Evolutionary conservation across 2,888 invertebrate genomes (phyloP), one percentile per base, ranked within the genome.

Genomic region (Pachydiplax longipennis): DNA sequence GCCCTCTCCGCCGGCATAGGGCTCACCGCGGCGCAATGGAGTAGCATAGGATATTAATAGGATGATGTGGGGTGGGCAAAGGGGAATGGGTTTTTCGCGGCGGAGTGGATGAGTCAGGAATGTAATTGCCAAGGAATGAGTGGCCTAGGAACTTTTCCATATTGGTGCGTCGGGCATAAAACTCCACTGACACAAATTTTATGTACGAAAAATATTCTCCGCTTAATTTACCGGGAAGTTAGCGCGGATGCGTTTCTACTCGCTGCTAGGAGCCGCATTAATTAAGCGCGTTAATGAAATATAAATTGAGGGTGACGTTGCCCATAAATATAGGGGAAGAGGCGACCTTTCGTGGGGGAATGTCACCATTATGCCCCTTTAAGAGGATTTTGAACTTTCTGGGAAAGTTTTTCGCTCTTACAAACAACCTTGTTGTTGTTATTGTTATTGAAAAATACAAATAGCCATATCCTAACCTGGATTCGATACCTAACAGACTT

Each of bases 131-230:
- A 31, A 22, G 31, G 25, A 73, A 73, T 73, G 73, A 73, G 73
- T 31, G 15, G 73, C 25, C 73, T 73, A 25, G 73, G 73, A 73
- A 73, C 25, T 73, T 53, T 73, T 73, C 73, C 73, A 73, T 73
- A 73, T 73, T 31, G 73, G 73, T 73, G 73, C 73, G 25, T 18
- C 22, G 73, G 25, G 73, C 73, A 73, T 73, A 73, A 73, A 73
- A 73, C 73, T 73, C 73, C 73, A 73, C 73, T 73, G 73, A 73
- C 73, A 73, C 73, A 73, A 73, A 73, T 73, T 73, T 73, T 73
- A 73, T 73, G 73, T 73, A 73, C 73, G 25, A 73, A 73, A 73
- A 73, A 31, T 8, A 31, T 31, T 73, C 73, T 5, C 12, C 25
- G 25, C 31, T 73, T 73, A 31, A 73, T 73, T 25, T 73, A 31